Conservation (phyloP, 2,888 invertebrate genomes). For the Diarsia brunnea region DNA sequence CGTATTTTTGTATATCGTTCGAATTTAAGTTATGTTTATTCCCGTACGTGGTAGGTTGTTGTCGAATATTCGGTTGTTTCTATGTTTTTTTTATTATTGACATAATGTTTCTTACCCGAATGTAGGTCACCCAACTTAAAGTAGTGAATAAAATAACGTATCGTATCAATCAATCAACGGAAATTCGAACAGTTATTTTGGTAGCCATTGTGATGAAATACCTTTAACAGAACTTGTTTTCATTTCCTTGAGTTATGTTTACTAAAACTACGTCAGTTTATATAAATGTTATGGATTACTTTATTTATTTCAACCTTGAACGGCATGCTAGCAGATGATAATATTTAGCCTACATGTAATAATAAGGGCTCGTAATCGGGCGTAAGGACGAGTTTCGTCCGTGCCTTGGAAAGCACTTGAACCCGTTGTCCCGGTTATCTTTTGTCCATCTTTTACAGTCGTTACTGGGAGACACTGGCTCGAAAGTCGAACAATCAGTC, state of each 20-base stretch:
- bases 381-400: too few relatives aligned
- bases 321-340: background rate
- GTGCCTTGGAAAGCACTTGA: too few relatives aligned
- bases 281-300: constrained; percentile 1
- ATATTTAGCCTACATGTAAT: background rate
- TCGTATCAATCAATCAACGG: constrained; percentile 54
- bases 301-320: constrained; percentile 12
- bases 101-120: constrained; percentile 68
- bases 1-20: background rate
- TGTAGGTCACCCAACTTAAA: constrained; percentile 65
- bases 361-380: too few relatives aligned
- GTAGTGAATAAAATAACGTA: constrained; percentile 8
- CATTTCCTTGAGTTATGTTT: constrained; percentile 20
- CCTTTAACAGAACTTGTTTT: constrained; percentile 21
- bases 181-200: constrained; percentile 37
- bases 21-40: background rate
- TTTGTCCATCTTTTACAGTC: too few relatives aligned
- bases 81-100: constrained; percentile 71
- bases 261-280: background rate
- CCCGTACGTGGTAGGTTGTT: background rate
- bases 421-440: too few relatives aligned
- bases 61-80: constrained; percentile 41
- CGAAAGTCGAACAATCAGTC: too few relatives aligned
- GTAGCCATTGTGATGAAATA: constrained; percentile 15
- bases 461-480: too few relatives aligned